Conservation (phyloP, 2,113 vertebrate species). For the Vidua macroura region DNA sequence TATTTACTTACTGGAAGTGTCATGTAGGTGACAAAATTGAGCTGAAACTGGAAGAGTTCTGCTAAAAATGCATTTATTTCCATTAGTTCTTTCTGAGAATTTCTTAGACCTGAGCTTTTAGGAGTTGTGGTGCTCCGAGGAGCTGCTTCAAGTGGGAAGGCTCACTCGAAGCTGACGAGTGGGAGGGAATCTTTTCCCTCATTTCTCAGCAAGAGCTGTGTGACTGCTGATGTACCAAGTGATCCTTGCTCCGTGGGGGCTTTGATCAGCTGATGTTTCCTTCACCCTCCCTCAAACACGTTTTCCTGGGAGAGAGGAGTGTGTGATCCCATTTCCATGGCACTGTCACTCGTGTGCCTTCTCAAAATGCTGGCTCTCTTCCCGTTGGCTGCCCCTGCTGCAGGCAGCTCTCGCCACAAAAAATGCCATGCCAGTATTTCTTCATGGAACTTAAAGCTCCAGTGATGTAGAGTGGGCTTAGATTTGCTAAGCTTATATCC, state of each 20-base stretch:
- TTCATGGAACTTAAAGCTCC: background rate
- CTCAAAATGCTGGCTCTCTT: background rate
- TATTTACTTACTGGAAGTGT: constrained; percentile 38
- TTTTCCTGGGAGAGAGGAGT: background rate
- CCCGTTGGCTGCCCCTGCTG: background rate
- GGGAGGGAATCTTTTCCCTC: background rate
- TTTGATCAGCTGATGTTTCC: background rate
- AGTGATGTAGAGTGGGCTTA: background rate
- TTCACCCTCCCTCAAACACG: background rate
- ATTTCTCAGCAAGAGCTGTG: background rate
- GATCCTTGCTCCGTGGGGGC: background rate
- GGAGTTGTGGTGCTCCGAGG: background rate
- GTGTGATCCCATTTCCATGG: background rate
- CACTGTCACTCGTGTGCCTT: background rate
- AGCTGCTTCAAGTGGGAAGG: background rate
- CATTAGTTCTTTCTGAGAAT: background rate
- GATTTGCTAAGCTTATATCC: background rate
- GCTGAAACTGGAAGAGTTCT: background rate
- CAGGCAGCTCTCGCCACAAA: background rate
- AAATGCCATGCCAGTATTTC: background rate
- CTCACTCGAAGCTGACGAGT: background rate
- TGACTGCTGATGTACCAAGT: background rate
- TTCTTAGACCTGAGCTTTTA: background rate
- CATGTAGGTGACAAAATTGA: background rate
- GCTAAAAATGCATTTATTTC: background rate